phyloP scores from a whole-genome alignment of 1,140 invertebrate genomes.

The Brachionus paranguensis region DNA sequence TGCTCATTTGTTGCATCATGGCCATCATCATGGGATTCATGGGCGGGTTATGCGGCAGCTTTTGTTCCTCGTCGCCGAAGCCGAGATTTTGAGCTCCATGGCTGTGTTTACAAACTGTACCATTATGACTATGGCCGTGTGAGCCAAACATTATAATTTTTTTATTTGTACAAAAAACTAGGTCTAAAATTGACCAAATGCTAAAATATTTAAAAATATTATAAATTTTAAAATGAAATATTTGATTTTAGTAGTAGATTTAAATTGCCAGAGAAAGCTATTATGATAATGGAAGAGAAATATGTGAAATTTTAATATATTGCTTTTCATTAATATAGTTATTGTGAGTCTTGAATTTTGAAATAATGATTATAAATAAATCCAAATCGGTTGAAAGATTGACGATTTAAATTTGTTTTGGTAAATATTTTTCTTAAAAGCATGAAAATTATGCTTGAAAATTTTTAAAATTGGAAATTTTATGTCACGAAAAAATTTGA shows the following conservation, averaged over 20 bases:
- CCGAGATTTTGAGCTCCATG: background rate
- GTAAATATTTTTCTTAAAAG: background rate
- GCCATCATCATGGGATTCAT: slow-evolving; percentile 30
- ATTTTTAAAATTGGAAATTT: background rate
- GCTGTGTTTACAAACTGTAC: background rate
- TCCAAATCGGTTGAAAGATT: background rate
- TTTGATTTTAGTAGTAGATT: background rate
- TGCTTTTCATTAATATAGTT: background rate
- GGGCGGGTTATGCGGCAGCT: background rate
- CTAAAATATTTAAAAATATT: background rate
- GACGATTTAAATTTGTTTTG: background rate
- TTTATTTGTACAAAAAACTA: background rate
- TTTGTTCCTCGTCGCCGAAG: background rate
- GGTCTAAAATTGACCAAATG: background rate
- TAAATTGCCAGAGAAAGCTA: background rate
- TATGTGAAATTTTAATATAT: background rate
- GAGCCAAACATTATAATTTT: slow-evolving; percentile 11
- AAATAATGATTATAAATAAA: background rate
- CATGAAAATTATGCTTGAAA: background rate
- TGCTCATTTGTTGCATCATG: slow-evolving; percentile 14
- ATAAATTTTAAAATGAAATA: background rate
- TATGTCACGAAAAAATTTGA: background rate
- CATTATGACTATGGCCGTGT: slow-evolving; percentile 14
- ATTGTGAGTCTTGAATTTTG: background rate
- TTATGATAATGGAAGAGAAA: slow-evolving; percentile 1